Conservation (phyloP, 2,113 vertebrate genomes). For the Clarias batrachus region DNA sequence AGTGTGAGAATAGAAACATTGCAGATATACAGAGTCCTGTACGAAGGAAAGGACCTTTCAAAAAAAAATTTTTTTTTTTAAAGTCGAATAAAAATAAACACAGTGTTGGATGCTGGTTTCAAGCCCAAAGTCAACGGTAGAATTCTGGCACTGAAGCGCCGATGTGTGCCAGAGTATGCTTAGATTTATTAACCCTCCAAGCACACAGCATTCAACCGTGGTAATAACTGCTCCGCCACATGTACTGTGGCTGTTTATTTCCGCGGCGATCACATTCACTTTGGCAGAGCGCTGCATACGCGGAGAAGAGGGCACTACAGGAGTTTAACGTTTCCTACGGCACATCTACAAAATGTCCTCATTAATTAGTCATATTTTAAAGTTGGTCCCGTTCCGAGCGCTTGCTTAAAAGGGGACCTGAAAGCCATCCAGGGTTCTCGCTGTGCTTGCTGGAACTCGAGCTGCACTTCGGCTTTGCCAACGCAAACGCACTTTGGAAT, state of each 20-base stretch:
- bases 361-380: slow-evolving; percentile 50
- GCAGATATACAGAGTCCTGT: background rate
- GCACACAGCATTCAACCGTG: slow-evolving; percentile 34
- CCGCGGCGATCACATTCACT: background rate
- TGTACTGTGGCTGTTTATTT: slow-evolving; percentile 21
- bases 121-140: slow-evolving; percentile 41
- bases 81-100: slow-evolving; percentile 33
- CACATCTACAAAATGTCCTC: slow-evolving; percentile 18
- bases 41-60: background rate
- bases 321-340: background rate
- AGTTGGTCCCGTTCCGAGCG: slow-evolving; percentile 10
- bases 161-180: slow-evolving; percentile 26
- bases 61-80: slow-evolving; percentile 6
- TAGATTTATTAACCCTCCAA: slow-evolving; percentile 47
- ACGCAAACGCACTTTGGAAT: slow-evolving; percentile 60
- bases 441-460: slow-evolving; percentile 38
- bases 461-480: slow-evolving; percentile 50
- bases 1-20: background rate
- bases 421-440: slow-evolving; percentile 46
- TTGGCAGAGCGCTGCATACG: background rate
- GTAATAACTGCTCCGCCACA: slow-evolving; percentile 43
- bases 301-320: background rate
- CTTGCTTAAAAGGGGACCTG: slow-evolving; percentile 19
- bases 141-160: slow-evolving; percentile 28
- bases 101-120: slow-evolving; percentile 27